Evolutionary conservation across 2,888 invertebrate genomes (phyloP).

Genomic region (Drosophila formosana): DNA sequence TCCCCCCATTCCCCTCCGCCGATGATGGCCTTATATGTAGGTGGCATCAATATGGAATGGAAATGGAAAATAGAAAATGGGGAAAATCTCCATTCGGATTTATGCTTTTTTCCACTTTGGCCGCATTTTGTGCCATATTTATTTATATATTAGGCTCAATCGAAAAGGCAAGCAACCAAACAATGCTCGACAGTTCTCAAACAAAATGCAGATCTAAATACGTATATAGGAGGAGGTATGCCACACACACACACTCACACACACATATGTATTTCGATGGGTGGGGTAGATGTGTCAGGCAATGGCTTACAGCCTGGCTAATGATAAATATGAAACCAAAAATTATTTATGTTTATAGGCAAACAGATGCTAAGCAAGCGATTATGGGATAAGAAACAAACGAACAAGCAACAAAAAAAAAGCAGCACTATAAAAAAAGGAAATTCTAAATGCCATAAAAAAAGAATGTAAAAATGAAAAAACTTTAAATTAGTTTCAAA

Average conservation of each 20-base stretch:
- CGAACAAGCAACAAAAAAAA: conserved; percentile 7
- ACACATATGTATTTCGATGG: neutral
- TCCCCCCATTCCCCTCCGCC: conserved; percentile 2
- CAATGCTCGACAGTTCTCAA: conserved; percentile 47
- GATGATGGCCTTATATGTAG: conserved; percentile 10
- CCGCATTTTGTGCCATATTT: conserved; percentile 74
- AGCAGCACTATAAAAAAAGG: conserved; percentile 29
- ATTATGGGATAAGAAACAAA: conserved; percentile 60
- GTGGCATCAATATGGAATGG: conserved; percentile 14
- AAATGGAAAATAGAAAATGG: conserved; percentile 9
- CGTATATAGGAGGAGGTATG: neutral
- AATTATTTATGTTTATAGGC: conserved; percentile 67
- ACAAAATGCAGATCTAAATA: conserved; percentile 13
- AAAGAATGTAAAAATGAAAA: conserved; percentile 28
- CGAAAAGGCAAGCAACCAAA: conserved; percentile 47
- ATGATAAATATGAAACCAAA: conserved; percentile 63
- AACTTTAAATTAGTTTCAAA: conserved; percentile 76
- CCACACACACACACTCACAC: neutral
- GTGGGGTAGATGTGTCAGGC: conserved; percentile 43
- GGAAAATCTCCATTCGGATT: conserved; percentile 45
- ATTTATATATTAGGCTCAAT: conserved; percentile 70
- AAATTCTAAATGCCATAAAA: conserved; percentile 46
- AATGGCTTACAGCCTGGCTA: conserved; percentile 68
- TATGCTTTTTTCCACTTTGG: conserved; percentile 63
- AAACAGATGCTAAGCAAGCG: conserved; percentile 63